A percentile compares a stretch with the other conserved stretches of the same genome.
Conservation (phyloP, 1,140 invertebrate species). For the Thaumatotibia leucotreta region DNA sequence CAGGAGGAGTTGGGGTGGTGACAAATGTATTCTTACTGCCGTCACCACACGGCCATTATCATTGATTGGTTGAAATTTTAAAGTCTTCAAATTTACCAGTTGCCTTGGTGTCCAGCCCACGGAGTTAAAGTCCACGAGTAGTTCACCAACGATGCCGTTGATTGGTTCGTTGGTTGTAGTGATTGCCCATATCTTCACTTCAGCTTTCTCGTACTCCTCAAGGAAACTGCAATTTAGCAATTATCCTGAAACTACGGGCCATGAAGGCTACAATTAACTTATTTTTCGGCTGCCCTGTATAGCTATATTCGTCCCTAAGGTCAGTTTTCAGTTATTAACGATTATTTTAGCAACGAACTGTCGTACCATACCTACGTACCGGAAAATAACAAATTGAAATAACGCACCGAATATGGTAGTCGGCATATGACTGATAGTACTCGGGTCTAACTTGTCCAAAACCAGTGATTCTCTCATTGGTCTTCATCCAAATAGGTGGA, state of each 20-base stretch:
- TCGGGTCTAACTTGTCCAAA: conserved; percentile 78
- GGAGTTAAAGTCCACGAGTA: conserved; percentile 83
- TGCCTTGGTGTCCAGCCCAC: conserved; percentile 84
- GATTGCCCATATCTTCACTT: conserved; percentile 80
- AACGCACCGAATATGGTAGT: conserved; percentile 86
- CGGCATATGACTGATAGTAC: conserved; percentile 87
- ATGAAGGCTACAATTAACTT: no score
- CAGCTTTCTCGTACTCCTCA: conserved; percentile 75
- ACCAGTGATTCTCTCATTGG: conserved; percentile 80
- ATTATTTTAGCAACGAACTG: no score
- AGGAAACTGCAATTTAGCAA: conserved; percentile 67
- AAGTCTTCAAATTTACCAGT: conserved; percentile 33
- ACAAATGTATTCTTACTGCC: no score
- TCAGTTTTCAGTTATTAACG: no score
- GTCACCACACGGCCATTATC: no score
- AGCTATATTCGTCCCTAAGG: no score
- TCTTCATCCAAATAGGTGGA: conserved; percentile 96
- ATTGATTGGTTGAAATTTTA: background rate
- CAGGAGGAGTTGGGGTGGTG: no score
- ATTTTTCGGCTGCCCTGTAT: no score
- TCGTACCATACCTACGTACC: background rate
- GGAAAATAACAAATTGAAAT: background rate
- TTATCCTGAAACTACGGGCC: background rate
- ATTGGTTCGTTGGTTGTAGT: conserved; percentile 83
- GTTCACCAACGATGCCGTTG: conserved; percentile 74